These are phyloP conservation scores for Coregonus suidteri DNA, from an alignment of 2,797 vertebrate species.

Conservation along the genomic window DNA sequence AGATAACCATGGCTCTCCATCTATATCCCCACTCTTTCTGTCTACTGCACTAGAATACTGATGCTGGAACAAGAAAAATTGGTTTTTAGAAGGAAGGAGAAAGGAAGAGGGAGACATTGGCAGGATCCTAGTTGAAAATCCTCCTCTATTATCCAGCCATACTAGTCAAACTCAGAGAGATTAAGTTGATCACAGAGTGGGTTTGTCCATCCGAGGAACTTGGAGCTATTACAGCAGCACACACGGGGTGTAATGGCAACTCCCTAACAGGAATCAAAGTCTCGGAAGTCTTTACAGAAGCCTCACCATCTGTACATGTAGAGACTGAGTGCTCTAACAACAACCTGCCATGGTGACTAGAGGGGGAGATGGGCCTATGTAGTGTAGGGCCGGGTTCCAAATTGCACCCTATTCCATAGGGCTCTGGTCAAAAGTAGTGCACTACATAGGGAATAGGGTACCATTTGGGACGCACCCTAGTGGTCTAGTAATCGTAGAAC, in stretches of 20 bases:
- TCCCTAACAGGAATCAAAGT: not conserved
- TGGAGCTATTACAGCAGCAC: conserved; percentile 3
- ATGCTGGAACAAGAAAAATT: conserved; percentile 19
- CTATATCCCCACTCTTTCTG: not conserved
- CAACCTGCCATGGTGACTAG: not conserved
- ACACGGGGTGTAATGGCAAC: not conserved
- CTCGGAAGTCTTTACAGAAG: not conserved
- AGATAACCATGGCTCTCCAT: conserved; percentile 42
- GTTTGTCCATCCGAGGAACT: conserved; percentile 1
- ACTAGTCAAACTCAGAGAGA: conserved; percentile 28
- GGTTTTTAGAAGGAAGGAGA: not conserved
- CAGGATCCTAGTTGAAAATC: conserved; percentile 10
- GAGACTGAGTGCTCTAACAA: not conserved
- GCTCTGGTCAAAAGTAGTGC: not conserved
- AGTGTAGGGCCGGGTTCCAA: not conserved
- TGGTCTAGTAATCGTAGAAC: not conserved
- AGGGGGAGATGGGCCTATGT: not conserved
- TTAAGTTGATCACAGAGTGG: conserved; percentile 14
- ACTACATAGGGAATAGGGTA: not conserved
- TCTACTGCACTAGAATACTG: conserved; percentile 46
- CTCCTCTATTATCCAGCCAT: conserved; percentile 13
- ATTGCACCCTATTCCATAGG: not conserved
- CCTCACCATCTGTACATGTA: not conserved
- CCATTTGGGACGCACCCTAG: not conserved
- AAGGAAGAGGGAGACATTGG: not conserved